Evolutionary conservation across 2,797 vertebrate genomes (phyloP).

Genomic region (Botia kubotai): DNA sequence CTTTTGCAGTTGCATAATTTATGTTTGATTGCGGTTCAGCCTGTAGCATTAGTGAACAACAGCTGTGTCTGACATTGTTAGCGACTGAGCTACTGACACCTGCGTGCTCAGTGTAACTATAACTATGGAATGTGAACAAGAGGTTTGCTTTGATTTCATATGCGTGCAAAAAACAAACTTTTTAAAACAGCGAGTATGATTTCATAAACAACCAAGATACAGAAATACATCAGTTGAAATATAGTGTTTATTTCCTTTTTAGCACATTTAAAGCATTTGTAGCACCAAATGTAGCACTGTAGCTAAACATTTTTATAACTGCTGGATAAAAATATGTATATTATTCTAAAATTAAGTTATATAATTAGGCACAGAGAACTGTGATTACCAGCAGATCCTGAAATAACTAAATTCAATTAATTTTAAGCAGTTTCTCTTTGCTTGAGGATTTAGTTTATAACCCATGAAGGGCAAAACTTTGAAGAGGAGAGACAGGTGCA

Average conservation of each 20-base stretch:
- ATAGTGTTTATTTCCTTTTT: slow-evolving; percentile 17
- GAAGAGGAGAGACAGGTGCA: slow-evolving; percentile 60
- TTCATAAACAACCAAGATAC: slow-evolving; percentile 27
- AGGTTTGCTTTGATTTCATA: slow-evolving; percentile 56
- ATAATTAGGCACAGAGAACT: not conserved
- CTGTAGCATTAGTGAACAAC: slow-evolving; percentile 47
- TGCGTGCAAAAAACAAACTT: slow-evolving; percentile 45
- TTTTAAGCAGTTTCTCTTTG: slow-evolving; percentile 16
- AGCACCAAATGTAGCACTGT: not conserved
- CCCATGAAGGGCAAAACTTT: slow-evolving; percentile 48
- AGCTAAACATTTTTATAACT: not conserved
- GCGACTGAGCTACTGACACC: slow-evolving; percentile 52
- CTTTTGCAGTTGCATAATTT: slow-evolving; percentile 49
- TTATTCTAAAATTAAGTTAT: not conserved
- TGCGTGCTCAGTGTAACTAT: slow-evolving; percentile 45
- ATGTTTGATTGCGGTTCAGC: slow-evolving; percentile 50
- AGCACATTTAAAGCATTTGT: not conserved
- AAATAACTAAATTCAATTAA: slow-evolving; percentile 9
- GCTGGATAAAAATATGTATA: not conserved
- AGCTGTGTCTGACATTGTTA: slow-evolving; percentile 59
- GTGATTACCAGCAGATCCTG: not conserved
- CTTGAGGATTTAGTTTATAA: slow-evolving; percentile 14
- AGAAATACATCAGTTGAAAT: slow-evolving; percentile 20
- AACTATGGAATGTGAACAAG: slow-evolving; percentile 47
- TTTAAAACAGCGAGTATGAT: slow-evolving; percentile 35